Evolutionary conservation across 2,113 vertebrate species (phyloP), one percentile per base, ranked within the genome.

Genomic region (Laticauda laticaudata): DNA sequence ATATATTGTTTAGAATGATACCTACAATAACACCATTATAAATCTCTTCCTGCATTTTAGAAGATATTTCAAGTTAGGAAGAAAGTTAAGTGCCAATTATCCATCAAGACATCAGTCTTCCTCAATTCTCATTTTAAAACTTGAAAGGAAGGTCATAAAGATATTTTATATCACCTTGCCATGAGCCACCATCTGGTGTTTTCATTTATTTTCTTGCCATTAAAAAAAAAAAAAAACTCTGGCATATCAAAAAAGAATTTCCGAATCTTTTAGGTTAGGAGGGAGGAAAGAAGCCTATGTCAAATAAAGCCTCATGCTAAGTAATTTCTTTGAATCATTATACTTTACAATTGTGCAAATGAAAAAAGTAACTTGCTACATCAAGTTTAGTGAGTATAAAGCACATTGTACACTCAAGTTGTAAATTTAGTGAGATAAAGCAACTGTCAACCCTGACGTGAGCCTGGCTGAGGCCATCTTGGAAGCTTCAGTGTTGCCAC

Each of bases 101-200:
- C 97, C 97, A 97, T 98, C 97, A 97, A 97, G 97, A 97, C 96
- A 98, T 97, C 97, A 96, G 75, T 97, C 97, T 97, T 96, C 93
- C 55, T 95, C 95, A 96, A 95, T 96, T 96, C 93, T 94, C 94
- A 95, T 97, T 97, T 96, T 97, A 92, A 34, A 95, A 96, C 90
- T 94, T 96, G 96, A 94, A 97, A 97, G 93, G 97, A 96, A 97
- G 97, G 96, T 96, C 97, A 97, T 93, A 95, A 97, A 94, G 94
- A 94, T 95, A 95, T 95, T 94, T 91, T 94, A 91, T 95, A 94
- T 97, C 97, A 96, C 97, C 96, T 97, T 95, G 95, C 96, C 96
- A 96, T 93, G 95, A 97, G 95, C 96, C 96, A 91, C 96, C 91
- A 92, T 64, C 94, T 92, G 88, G 64, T 95, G 89, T 95, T 97